Percentiles rank a stretch among this genome's conserved stretches.
Conservation (phyloP, 1,140 invertebrate species). For the Eurosta solidaginis region DNA sequence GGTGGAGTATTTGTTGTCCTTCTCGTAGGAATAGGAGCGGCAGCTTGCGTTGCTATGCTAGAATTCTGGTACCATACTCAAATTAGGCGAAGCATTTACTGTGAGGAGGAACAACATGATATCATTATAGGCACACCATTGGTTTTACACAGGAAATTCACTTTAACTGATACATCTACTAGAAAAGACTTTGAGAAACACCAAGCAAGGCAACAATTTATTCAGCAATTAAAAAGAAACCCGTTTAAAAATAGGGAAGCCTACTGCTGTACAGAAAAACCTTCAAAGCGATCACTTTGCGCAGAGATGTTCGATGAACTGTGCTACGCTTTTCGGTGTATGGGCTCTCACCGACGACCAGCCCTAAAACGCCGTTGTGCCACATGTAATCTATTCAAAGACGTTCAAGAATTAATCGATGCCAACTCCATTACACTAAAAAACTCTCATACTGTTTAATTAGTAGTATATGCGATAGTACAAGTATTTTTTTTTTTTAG, state of each 20-base stretch:
- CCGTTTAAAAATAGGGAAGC: constrained; percentile 64
- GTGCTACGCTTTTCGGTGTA: constrained; percentile 84
- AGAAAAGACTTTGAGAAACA: background rate
- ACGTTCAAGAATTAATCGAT: background rate
- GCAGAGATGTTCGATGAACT: constrained; percentile 92
- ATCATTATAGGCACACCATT: constrained; percentile 71
- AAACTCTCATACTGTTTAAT: too few relatives aligned
- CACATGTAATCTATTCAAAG: constrained; percentile 61
- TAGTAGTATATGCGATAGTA: too few relatives aligned
- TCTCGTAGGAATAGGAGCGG: constrained; percentile 83
- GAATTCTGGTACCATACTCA: constrained; percentile 95
- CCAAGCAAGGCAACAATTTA: background rate
- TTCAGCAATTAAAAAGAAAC: background rate
- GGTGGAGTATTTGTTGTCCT: constrained; percentile 96
- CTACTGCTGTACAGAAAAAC: constrained; percentile 65
- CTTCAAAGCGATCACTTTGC: constrained; percentile 72
- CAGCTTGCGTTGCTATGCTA: constrained; percentile 85
- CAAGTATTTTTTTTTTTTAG: too few relatives aligned
- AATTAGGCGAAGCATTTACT: constrained; percentile 74
- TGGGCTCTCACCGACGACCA: constrained; percentile 74
- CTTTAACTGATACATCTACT: background rate
- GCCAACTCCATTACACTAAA: too few relatives aligned
- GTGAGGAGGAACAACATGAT: constrained; percentile 62
- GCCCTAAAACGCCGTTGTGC: constrained; percentile 73
- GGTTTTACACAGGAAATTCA: constrained; percentile 62